Evolutionary conservation across 2,888 invertebrate species (phyloP), one percentile per base, ranked within the genome.

Genomic region (Machimus atricapillus): DNA sequence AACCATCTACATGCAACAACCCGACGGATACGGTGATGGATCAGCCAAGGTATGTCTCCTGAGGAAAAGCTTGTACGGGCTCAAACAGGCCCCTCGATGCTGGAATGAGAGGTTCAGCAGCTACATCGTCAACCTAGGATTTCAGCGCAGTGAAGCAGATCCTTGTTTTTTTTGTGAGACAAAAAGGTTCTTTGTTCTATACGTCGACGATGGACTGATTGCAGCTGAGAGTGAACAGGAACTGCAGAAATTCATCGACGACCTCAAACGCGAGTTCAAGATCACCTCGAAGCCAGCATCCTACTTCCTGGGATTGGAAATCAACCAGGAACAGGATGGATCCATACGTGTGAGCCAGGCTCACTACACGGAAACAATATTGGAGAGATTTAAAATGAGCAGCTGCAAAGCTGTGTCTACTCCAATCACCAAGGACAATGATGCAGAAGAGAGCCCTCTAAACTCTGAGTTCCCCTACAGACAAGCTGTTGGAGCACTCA

Each of bases 251-350:
- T 40, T 40, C 37, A 40, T 40, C 37, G 37, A 40, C 37, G 37
- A 40, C 37, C 37, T 40, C 2, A 40, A 40, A 40, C 8, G 37
- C 37, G 37, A 40, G 37, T 40, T 40, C 37, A 40, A 9, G 37
- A 40, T 40, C 37, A 40, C 37, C 37, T 40, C 37, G 37, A 40
- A 40, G 37, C 37, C 37, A 40, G 37, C 37, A 40, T 40, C 37
- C 37, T 40, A 40, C 89, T 91, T 56, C 90, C 85, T 89, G n/a
- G 89, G 88, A 73, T 46, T 89, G 23, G 87, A 89, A 87, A 89
- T 89, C 19, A 34, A 87, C 66, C 46, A 46, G 12, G 76, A 85
- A 78, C 77, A 79, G 37, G 46, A 88, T 40, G 37, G 37, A 40
- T 40, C 37, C 37, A 40, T n/a, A 23, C 66, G 66, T 58, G n/a